Evolutionary conservation across 2,888 invertebrate genomes (phyloP).

Genomic region (Eupeodes latifasciatus): DNA sequence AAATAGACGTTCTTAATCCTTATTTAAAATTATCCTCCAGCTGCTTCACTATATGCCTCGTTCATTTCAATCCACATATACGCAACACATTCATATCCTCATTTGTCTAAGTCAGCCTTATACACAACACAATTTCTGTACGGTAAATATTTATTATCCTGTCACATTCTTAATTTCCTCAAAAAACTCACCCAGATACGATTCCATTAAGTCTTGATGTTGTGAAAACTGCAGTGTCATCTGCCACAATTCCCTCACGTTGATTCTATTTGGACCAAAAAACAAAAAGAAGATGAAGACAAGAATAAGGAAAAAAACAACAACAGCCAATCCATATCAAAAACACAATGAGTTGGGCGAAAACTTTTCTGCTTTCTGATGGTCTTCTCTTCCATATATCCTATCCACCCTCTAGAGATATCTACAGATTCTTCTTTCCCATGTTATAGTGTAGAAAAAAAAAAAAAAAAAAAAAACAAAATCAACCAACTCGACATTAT

Average conservation of each 20-base stretch:
- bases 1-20: too few species aligned
- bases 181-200: conserved; percentile 48
- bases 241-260: conserved; percentile 51
- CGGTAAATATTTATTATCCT: conserved; percentile 66
- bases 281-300: not conserved
- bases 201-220: conserved; percentile 69
- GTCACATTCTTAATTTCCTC: conserved; percentile 68
- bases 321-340: not conserved
- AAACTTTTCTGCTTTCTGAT: conserved; percentile 5
- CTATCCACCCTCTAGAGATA: not conserved
- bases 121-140: conserved; percentile 51
- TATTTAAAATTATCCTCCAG: too few species aligned
- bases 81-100: not conserved
- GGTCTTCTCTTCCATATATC: not conserved
- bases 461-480: conserved; percentile 62
- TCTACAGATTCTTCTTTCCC: not conserved
- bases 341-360: conserved; percentile 39
- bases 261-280: not conserved
- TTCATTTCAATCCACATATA: too few species aligned
- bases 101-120: conserved; percentile 52
- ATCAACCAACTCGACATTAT: conserved; percentile 65
- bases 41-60: too few species aligned
- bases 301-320: too few species aligned
- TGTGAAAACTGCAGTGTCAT: conserved; percentile 73
- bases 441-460: conserved; percentile 13